Evolutionary conservation across 2,113 vertebrate genomes (phyloP), one percentile per base, ranked within the genome.

Genomic region (Tragelaphus scriptus): DNA sequence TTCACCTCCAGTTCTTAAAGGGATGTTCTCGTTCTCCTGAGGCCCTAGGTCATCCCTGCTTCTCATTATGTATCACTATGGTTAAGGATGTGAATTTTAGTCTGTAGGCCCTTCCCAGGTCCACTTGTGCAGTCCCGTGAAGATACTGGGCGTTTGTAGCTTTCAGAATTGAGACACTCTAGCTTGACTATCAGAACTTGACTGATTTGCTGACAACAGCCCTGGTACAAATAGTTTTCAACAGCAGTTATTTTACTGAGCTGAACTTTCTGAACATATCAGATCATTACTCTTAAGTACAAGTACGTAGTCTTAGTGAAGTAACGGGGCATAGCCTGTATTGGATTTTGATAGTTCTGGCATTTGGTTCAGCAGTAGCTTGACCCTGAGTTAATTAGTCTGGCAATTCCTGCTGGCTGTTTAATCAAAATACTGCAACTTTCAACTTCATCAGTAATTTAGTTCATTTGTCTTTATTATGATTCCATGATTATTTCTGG

Each of bases 391-490:
- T 97, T 98, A 97, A 98, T 98, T 99, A 98, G 97, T 98, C 98
- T 98, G 97, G 98, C 98, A 98, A 98, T 97, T 92, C 91, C 96
- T 97, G 98, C 96, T 88, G 98, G 98, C 98, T 98, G 98, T 95
- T 98, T 98, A 98, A 99, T 98, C 98, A 98, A 98, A 99, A 98
- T 94, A 97, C 97, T 98, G 98, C 93, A 98, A 98, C 96, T 98
- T 98, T 97, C 98, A 98, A 98, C 98, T 98, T 95, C 97, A 97
- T 99, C 97, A 96, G 98, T 98, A 98, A 98, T 98, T 99, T 98
- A 98, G 96, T 98, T 98, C 98, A 98, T 99, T 99, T 98, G 98
- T 99, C 98, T 99, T 98, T 98, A 98, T 99, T 98, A 99, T 96
- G 94, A 97, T 47, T 98, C 97, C 93, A 94, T 95, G 71, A 98